A percentile compares a stretch with the other conserved stretches of the same genome.
These are phyloP conservation scores for Macroteleia sp. DNA, from an alignment of 2,888 invertebrate genomes.

Conservation along the genomic window DNA sequence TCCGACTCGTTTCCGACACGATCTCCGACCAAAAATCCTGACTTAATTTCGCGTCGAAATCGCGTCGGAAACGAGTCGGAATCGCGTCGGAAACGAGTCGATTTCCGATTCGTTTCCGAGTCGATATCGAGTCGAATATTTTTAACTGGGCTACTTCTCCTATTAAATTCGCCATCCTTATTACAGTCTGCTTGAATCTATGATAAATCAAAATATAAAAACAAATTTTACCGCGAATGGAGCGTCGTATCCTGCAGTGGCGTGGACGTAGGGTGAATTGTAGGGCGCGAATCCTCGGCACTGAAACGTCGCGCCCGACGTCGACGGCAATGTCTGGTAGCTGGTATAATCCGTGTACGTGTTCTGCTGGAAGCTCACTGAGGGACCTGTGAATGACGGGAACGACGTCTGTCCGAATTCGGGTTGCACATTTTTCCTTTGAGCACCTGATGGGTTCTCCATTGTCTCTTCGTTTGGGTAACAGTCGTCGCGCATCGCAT, in stretches of 20 bases:
- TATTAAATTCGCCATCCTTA: no score
- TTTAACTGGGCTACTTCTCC: no score
- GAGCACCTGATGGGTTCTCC: conserved; percentile 81
- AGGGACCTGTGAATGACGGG: conserved; percentile 72
- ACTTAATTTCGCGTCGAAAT: no score
- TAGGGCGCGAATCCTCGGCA: conserved; percentile 74
- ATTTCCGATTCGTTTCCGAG: no score
- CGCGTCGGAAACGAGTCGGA: no score
- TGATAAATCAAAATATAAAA: no score
- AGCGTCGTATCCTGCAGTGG: conserved; percentile 72
- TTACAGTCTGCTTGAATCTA: no score
- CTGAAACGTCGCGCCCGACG: conserved; percentile 73
- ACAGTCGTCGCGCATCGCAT: conserved; percentile 87
- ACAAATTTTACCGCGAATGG: conserved; percentile 61
- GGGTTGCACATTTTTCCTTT: conserved; percentile 83
- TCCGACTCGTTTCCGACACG: no score
- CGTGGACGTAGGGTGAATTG: conserved; percentile 72
- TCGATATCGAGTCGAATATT: no score
- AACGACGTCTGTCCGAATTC: conserved; percentile 79
- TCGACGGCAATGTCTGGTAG: conserved; percentile 77
- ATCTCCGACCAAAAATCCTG: no score
- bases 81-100: no score
- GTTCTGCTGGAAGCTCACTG: conserved; percentile 67
- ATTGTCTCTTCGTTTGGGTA: conserved; percentile 85
- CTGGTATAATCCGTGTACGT: conserved; percentile 68